phyloP scores from a whole-genome alignment of 2,113 vertebrate genomes.

The Bostrychus sinensis region DNA sequence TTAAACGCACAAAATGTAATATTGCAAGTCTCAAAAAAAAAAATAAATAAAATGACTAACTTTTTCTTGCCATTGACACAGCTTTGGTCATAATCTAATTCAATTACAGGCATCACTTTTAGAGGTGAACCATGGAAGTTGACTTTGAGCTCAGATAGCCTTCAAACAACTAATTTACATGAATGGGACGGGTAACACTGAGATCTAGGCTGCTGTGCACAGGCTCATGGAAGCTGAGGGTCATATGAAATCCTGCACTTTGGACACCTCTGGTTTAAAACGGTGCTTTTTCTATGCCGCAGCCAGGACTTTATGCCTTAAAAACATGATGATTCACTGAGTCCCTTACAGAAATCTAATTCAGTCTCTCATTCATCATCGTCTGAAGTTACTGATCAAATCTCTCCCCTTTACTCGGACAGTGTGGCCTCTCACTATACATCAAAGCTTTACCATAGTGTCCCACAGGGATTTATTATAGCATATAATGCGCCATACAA shows the following conservation, averaged over 20 bases:
- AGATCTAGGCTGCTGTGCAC: too few species aligned
- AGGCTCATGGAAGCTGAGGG: too few species aligned
- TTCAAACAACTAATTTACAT: too few species aligned
- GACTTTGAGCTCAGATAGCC: too few species aligned
- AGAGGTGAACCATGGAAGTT: too few species aligned
- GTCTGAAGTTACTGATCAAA: conserved; percentile 2
- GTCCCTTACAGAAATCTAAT: conserved; percentile 1
- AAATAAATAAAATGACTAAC: too few species aligned
- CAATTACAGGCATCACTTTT: too few species aligned
- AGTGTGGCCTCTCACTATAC: background rate
- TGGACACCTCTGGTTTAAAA: conserved; percentile 1
- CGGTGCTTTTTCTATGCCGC: background rate
- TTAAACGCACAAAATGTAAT: background rate
- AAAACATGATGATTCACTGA: background rate
- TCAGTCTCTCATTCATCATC: background rate
- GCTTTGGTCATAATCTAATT: too few species aligned
- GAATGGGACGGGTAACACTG: too few species aligned
- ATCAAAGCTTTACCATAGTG: conserved; percentile 4
- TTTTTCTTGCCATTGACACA: too few species aligned
- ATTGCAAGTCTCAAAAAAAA: too few species aligned
- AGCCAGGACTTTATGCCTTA: background rate
- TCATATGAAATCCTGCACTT: background rate
- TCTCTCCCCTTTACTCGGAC: background rate
- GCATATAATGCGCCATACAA: background rate
- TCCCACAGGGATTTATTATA: conserved; percentile 51